Base-by-base conservation (phyloP, 2,888 invertebrate species). In the Melikaiella ostensackeni region DNA sequence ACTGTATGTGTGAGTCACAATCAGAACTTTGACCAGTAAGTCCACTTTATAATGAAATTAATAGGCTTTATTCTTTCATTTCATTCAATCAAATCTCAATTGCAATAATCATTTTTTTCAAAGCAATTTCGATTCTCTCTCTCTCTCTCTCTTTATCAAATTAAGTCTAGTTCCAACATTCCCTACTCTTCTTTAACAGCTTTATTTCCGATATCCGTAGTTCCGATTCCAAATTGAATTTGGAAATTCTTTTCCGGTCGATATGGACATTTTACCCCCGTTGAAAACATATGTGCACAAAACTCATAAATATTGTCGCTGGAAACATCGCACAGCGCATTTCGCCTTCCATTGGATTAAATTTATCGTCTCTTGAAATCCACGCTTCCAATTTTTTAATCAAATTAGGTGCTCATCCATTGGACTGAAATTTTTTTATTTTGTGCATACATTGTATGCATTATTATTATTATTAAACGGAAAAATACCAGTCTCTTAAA, bases 1-100 rank as follows among this genome's bases (percentile, higher is more conserved):
- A 78, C 76, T 77, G 75, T 35, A n/a, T 75, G 38, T 75, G 75
- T 78, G 24, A 55, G 57, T 61, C 74, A 78, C 61, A 76, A 63
- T 33, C 13, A 46, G 27, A 24, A 21, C 42, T 63, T 63, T 21
- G 35, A 16, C 42, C 16, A 24, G 24, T 21, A 33, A 35, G 21
- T 35, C 61, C 30, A 61, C 35, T 35, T 13, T 35, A 24, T 24
- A 35, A 16, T 42, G 4, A 5, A 42, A 63, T 63, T 35, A 35
- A 63, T 35, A 61, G 61, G 30, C 61, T 61, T 61, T 7, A 50
- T 50, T 50, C n/a, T 8, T 61, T 30, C 27, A 62, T 62, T 62
- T 33, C 27, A n/a, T 62, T 33, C 61, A 33, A 62, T 33, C 3
- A 62, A 62, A 62, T 19, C 1, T 27, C 19, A 30, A 11, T 19